phyloP scores from a whole-genome alignment of 2,888 invertebrate species.

The Nemapogon koenigi region DNA sequence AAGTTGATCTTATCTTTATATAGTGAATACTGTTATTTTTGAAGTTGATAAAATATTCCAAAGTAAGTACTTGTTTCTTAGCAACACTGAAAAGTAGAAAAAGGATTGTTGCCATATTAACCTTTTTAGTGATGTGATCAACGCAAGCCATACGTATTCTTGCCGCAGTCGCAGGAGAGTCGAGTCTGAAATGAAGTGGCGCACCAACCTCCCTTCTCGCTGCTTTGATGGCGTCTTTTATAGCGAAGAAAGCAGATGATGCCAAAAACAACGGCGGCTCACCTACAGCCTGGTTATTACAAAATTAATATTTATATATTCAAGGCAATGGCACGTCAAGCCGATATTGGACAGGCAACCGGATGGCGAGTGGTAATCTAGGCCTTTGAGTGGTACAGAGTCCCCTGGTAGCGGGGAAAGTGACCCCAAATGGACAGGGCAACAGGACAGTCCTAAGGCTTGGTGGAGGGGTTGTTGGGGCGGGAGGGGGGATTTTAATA shows the following conservation, averaged over 20 bases:
- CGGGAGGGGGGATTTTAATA: no score
- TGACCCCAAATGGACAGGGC: no score
- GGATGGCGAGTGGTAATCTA: no score
- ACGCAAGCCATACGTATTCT: constrained; percentile 89
- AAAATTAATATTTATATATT: no score
- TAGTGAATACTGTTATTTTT: constrained; percentile 3
- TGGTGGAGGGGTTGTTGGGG: no score
- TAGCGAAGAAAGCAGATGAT: constrained; percentile 87
- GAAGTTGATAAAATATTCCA: constrained; percentile 5
- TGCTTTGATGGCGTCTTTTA: constrained; percentile 83
- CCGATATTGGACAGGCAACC: no score
- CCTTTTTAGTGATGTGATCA: constrained; percentile 82
- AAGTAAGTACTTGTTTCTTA: neutral
- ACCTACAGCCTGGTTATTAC: constrained; percentile 92
- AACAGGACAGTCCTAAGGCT: no score
- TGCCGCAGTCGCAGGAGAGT: constrained; percentile 89
- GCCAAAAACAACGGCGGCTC: constrained; percentile 95
- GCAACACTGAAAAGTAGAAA: constrained; percentile 13
- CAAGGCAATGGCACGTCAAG: no score
- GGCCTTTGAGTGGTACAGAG: no score
- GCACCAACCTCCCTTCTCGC: constrained; percentile 77
- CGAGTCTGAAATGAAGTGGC: constrained; percentile 65
- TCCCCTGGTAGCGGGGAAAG: no score
- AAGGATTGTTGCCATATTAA: constrained; percentile 29
- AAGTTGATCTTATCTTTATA: no score